Conservation (phyloP, 2,888 invertebrate genomes). For the Apomyelois bistriatella region DNA sequence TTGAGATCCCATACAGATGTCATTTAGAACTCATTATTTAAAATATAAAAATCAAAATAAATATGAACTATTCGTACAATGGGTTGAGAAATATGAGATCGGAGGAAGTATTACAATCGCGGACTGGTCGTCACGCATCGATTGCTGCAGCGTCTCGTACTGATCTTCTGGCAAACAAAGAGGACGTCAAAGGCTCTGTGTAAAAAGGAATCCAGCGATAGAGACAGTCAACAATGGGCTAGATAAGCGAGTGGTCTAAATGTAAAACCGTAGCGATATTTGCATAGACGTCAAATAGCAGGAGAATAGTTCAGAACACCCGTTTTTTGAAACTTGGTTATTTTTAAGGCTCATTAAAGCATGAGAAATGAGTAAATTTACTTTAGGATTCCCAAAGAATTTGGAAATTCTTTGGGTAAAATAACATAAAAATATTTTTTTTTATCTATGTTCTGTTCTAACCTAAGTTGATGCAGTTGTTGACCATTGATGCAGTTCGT, state of each 20-base stretch:
- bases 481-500: conserved; percentile 19
- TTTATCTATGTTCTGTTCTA: conserved; percentile 9
- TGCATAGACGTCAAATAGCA: not conserved
- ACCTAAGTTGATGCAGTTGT: conserved; percentile 23
- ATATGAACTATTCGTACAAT: not conserved
- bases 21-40: not conserved
- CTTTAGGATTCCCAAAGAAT: too few relatives aligned
- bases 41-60: not conserved
- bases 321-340: not conserved
- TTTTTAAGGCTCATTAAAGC: too few relatives aligned
- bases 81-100: conserved; percentile 17
- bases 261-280: conserved; percentile 25
- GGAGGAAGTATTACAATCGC: conserved; percentile 40
- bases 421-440: too few relatives aligned
- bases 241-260: conserved; percentile 47
- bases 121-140: conserved; percentile 66
- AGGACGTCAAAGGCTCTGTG: conserved; percentile 72
- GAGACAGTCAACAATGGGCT: conserved; percentile 77
- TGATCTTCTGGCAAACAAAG: conserved; percentile 75
- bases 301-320: not conserved
- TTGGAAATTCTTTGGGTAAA: too few relatives aligned
- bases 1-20: too few relatives aligned
- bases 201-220: conserved; percentile 77
- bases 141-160: conserved; percentile 63
- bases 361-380: too few relatives aligned